phyloP scores from a whole-genome alignment of 2,888 invertebrate genomes.

The Nebria brevicollis region DNA sequence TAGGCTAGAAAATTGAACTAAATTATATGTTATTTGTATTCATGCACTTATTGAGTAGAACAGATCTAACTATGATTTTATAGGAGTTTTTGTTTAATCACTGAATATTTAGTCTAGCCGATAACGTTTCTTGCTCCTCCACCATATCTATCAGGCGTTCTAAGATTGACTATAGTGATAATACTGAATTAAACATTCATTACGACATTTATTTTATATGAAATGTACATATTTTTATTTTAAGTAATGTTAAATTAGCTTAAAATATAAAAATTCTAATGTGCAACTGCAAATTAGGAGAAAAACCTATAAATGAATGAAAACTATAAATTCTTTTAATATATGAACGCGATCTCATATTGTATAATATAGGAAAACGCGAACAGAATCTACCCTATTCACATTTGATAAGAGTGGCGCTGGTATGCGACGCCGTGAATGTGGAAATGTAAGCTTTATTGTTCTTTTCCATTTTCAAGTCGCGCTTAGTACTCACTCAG shows the following conservation, averaged over 20 bases:
- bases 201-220: no score
- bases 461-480: conserved; percentile 21
- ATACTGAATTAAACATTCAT: no score
- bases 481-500: background rate
- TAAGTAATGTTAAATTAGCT: no score
- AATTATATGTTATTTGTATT: background rate
- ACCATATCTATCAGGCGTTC: no score
- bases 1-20: background rate
- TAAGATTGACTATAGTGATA: no score
- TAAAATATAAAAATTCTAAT: no score
- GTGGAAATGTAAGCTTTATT: conserved; percentile 39
- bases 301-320: background rate
- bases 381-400: background rate
- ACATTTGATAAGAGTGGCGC: background rate
- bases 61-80: background rate
- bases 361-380: background rate
- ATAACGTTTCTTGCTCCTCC: no score
- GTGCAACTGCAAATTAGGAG: no score
- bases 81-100: no score
- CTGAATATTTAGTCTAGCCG: no score
- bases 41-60: background rate
- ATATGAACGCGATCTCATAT: background rate
- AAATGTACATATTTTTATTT: no score
- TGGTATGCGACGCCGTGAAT: conserved; percentile 35
- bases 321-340: background rate